Conservation (phyloP, 2,797 vertebrate genomes). For the Scyliorhinus canicula region DNA sequence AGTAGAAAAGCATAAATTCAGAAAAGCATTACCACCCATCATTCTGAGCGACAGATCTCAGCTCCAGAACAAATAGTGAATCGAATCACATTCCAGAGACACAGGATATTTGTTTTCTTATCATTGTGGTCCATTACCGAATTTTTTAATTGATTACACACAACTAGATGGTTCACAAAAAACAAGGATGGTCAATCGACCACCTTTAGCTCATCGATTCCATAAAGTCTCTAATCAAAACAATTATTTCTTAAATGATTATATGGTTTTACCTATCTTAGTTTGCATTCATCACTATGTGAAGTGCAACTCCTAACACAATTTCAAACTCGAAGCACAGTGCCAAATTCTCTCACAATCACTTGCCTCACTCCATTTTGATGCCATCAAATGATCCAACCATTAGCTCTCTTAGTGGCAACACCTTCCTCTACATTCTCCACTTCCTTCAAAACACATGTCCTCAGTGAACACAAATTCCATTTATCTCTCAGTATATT, state of each 20-base stretch:
- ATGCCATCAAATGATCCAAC: not conserved
- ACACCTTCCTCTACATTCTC: not conserved
- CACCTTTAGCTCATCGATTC: not conserved
- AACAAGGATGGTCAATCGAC: not conserved
- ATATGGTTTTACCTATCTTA: not conserved
- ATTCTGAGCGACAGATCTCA: not conserved
- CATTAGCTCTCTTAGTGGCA: not conserved
- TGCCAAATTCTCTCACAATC: no score
- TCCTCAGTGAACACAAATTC: not conserved
- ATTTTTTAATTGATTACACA: not conserved
- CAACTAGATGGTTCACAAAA: not conserved
- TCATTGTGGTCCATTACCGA: not conserved
- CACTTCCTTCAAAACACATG: not conserved
- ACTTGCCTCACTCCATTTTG: not conserved
- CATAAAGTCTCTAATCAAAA: not conserved
- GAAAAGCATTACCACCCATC: not conserved
- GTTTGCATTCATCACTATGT: not conserved
- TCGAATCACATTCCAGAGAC: not conserved
- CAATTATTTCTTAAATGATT: not conserved
- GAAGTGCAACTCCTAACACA: not conserved
- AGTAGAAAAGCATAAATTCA: not conserved
- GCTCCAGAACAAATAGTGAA: not conserved
- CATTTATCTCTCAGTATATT: not conserved
- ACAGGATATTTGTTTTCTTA: not conserved
- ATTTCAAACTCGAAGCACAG: not conserved